Evolutionary conservation across 2,888 invertebrate species (phyloP), one percentile per base, ranked within the genome.

Genomic region (Rhingia rostrata): DNA sequence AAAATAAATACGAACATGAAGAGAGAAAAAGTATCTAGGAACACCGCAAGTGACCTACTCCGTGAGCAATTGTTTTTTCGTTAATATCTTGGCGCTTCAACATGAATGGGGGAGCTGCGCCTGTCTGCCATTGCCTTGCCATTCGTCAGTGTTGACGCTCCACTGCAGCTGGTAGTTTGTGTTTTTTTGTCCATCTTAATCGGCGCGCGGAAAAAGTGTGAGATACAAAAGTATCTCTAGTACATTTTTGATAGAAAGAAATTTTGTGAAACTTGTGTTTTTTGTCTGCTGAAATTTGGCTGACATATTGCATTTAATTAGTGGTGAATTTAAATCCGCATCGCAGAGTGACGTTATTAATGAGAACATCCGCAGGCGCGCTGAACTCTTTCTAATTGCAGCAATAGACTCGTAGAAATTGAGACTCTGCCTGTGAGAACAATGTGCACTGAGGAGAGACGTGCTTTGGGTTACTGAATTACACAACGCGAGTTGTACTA

Each of bases 31-130:
- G 22, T 37, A 37, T 37, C 22, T 22, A 22, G 45, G 49, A 64
- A 39, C 74, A 64, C 64, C 74, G 77, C 69, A 39, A 69, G 69
- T 78, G 77, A 78, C 77, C 77, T 70, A 78, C 69, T 78, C 77
- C 56, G 56, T 14, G 35, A 39, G 61, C 61, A 73, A 54, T 63
- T 63, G 63, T 47, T 22, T 22, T 22, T 22, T 51, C 61, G 12
- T 61, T 54, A 53, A 53, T 45, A 39, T 54, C 45, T 63, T 53
- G 61, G 63, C 53, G 73, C 54, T 73, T 63, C 32, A 9, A 61
- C 6, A 63, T 51, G 41, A 37, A 12, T 41, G 70, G 47, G 51
- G 30, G 30, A 49, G 22, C 9, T 53, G 41, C 54, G 35, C 12
- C 6, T 12, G 6, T 3, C 39, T 43, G 12, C 47, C 43, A 73